phyloP scores from a whole-genome alignment of 1,140 invertebrate genomes.

The Condylostylus longicornis region DNA sequence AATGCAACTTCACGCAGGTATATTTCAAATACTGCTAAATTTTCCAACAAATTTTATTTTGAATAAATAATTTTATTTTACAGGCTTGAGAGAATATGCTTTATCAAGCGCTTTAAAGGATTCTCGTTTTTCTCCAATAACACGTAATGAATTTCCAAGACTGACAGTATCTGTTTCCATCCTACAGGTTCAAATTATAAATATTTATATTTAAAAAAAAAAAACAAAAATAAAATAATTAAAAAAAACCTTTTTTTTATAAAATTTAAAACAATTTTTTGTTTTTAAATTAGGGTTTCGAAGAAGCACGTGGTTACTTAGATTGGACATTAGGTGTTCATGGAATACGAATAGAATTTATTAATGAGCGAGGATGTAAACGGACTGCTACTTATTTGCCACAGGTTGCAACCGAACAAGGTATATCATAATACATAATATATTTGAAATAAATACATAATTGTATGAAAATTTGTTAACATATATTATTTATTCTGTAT shows the following conservation, averaged over 20 bases:
- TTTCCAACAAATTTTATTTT: no score
- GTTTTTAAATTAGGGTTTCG: constrained; percentile 47
- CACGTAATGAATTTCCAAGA: constrained; percentile 78
- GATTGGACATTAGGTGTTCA: constrained; percentile 97
- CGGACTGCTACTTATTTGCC: constrained; percentile 96
- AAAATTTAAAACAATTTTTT: not conserved
- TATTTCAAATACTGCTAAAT: no score
- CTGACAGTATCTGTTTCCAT: constrained; percentile 93
- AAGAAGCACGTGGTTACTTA: constrained; percentile 84
- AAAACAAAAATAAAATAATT: not conserved
- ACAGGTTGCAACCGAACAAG: constrained; percentile 94
- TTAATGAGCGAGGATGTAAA: constrained; percentile 87
- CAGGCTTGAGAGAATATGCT: constrained; percentile 87
- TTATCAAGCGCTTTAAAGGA: constrained; percentile 96
- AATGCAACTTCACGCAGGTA: constrained; percentile 54
- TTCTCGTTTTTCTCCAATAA: constrained; percentile 90
- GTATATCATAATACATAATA: no score
- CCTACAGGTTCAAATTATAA: constrained; percentile 35
- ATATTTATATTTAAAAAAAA: not conserved
- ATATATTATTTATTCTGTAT: constrained; percentile 1
- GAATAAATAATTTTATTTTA: no score
- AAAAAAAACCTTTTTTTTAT: not conserved
- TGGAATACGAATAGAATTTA: constrained; percentile 95
- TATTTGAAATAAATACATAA: not conserved
- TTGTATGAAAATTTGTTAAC: not conserved